phyloP scores from a whole-genome alignment of 2,888 invertebrate species.

The Pseudococcus longispinus region DNA sequence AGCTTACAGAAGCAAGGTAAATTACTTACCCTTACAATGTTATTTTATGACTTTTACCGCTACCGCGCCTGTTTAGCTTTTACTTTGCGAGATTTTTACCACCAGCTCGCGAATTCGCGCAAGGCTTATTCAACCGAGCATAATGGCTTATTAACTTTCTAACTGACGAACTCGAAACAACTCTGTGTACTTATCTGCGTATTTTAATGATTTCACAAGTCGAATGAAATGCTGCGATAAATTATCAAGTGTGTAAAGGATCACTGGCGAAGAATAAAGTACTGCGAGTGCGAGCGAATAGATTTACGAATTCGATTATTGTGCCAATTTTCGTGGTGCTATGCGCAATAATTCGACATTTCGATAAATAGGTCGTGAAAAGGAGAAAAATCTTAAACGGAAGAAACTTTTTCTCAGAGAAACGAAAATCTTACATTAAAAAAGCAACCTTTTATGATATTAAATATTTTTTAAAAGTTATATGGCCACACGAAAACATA shows the following conservation, averaged over 20 bases:
- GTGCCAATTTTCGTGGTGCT: not conserved
- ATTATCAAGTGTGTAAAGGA: not conserved
- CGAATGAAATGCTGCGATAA: conserved; percentile 36
- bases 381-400: not conserved
- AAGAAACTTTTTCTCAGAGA: not conserved
- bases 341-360: not conserved
- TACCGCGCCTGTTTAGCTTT: conserved; percentile 23
- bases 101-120: conserved; percentile 11
- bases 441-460: not conserved
- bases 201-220: conserved; percentile 30
- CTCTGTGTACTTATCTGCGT: not conserved
- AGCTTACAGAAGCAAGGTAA: conserved; percentile 39
- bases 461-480: too few species aligned
- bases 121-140: conserved; percentile 30
- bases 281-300: not conserved
- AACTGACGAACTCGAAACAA: conserved; percentile 40
- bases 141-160: conserved; percentile 36
- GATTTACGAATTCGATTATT: not conserved
- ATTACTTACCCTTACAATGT: conserved; percentile 44
- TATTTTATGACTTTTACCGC: conserved; percentile 51
- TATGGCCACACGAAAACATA: not conserved
- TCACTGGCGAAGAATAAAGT: conserved; percentile 4
- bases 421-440: not conserved
- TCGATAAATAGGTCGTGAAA: not conserved
- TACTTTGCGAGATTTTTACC: conserved; percentile 24